Base-by-base conservation (phyloP, 2,888 invertebrate genomes). In the Leptopilina syphax region DNA sequence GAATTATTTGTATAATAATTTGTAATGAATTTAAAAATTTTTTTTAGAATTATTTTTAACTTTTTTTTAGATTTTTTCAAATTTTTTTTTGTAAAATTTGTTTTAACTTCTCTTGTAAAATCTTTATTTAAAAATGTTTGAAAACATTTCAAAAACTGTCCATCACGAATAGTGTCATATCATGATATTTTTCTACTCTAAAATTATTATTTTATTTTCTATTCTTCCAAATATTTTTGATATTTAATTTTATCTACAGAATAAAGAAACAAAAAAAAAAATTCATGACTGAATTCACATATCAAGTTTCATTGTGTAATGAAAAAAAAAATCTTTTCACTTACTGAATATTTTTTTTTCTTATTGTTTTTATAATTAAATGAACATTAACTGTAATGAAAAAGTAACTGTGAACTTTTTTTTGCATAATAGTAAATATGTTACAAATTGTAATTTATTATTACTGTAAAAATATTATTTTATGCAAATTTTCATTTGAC, bases 261-360 rank as follows among this genome's bases (percentile, higher is more conserved):
- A 54, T 9, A 73, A 54, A 34, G 34, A 4, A 34, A 34, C 18
- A 34, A 34, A 3, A 34, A 2, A 2, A 34, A 27, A 34, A 73
- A 57, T 34, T 73, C 57, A 27, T 57, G 57, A 57, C 73, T 73
- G 73, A 73, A 73, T 73, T 73, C 9, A 73, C 73, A 73, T 73
- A 73, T 73, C 73, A 73, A 73, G 7, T 73, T n/a, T 57, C 5
- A 73, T 27, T 73, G n/a, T 73, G n/a, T 13, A 73, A 7, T 73
- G 57, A 12, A 73, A 57, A 27, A 34, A 27, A 18, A 27, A n/a
- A 18, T 41, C 18, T 47, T 67, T 44, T 44, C 18, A 34, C 47
- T 41, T 67, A 44, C 18, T 67, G 67, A 9, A 67, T 47, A 47
- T 8, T 34, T 34, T 10, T 44, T 41, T 44, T 24, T 47, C 5